Base-by-base conservation (phyloP, 92 coral and sea anemone species). In the Bergia puertoricense region DNA sequence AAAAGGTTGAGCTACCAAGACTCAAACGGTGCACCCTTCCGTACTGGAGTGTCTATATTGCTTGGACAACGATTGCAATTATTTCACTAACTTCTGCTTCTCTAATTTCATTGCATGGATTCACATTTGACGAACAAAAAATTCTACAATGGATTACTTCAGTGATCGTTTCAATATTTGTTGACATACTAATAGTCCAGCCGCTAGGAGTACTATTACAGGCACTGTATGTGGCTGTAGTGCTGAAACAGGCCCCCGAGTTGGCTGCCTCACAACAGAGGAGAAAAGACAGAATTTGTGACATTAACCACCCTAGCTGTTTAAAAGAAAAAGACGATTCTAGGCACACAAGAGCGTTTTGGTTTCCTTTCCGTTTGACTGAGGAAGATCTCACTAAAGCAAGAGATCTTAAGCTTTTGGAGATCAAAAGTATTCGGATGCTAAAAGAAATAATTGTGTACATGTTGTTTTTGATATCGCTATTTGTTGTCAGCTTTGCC, bases 141-240 rank as follows among this genome's bases (percentile, higher is more conserved):
- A 90, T 95, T 41, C 43, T 94, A 2, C 96, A 94, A 20, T 97
- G 98, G 99, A 89, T 97, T 6, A 76, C 94, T 5, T 94, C 99
- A 5, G 88, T 95, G 1, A 2, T 94, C 22, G 84, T 95, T 46
- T 94, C 98, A 56, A 51, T 92, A 36, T 23, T 93, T 41, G 91
- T 92, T 46, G 99, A 97, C 79, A 79, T 94, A 14, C 76, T 97
- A 42, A 79, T 97, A 56, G 82, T 91, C 39, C 97, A 97, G 74
- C 95, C 94, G 43, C 89, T 95, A 7, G 91, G 92, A 80, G 96
- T 95, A 23, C 56, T 95, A 7, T 23, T 85, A 5, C 42, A 92
- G 30, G 92, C 99, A 6, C 84, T 95, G 85, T 81, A 89, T 68
- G 88, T 90, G 66, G 98, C 99, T 20, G 68, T 95, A 72, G 72